Evolutionary conservation across 2,797 vertebrate genomes (phyloP), one percentile per base, ranked within the genome.

Genomic region (Enteromius fasciolatus): DNA sequence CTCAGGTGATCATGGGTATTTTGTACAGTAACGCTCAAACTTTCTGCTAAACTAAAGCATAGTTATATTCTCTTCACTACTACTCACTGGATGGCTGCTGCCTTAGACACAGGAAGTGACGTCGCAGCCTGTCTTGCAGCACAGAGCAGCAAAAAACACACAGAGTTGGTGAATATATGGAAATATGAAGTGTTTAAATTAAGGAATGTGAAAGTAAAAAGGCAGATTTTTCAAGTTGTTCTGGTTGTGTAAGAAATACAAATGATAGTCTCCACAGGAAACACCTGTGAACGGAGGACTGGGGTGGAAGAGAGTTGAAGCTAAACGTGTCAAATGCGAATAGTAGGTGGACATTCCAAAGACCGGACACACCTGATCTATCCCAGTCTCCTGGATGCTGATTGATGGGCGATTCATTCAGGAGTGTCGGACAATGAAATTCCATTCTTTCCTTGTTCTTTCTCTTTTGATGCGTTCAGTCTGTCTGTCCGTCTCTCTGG

Each of bases 151-250:
- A 31, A 63, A 69, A 5, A 20, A 57, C 2, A 4, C 67, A 39
- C 15, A 18, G 25, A 64, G 15, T 28, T 11, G 36, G 6, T 5
- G 3, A 44, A 41, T 41, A 68, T 23, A 67, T 25, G 20, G 46
- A 39, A 78, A 78, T 1, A 68, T 33, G 20, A n/a, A 54, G 12
- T 36, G 59, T 48, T 33, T 41, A 54, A 54, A 64, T 18, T 5
- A 11, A 66, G 72, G 80, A 81, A 81, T 81, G 59, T 76, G 18
- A 44, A 74, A 76, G 72, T 74, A 74, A 81, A 81, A 73, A 81
- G 14, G 59, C 69, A 28, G 44, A 28, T 25, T 75, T 61, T 66
- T 75, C 33, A 74, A 52, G 46, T 70, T 39, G 54, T 73, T 52
- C 41, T 74, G 59, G 54, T 80, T 72, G 68, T 8, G 25, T 46